These are phyloP conservation scores for Anisognathus igniventris DNA, from an alignment of 2,797 vertebrate species.

Conservation along the genomic window DNA sequence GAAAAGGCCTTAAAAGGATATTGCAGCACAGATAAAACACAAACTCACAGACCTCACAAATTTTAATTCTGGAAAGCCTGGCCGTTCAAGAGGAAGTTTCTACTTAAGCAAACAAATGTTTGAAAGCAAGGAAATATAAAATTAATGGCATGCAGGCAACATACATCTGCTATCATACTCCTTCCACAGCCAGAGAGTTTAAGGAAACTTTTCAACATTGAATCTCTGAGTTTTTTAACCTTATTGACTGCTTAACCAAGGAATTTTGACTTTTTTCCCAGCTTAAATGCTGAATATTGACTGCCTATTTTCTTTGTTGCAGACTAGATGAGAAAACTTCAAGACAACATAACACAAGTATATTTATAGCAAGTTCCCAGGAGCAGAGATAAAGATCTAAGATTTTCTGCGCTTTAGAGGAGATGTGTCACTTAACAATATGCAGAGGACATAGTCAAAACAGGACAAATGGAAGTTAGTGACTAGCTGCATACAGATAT, in stretches of 20 bases:
- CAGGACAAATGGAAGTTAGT: not conserved
- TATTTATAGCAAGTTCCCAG: not conserved
- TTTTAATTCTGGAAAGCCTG: not conserved
- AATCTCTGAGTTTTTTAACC: not conserved
- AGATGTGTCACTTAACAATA: not conserved
- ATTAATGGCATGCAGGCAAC: not conserved
- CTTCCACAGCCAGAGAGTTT: not conserved
- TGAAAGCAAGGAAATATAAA: conserved; percentile 1
- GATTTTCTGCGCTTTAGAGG: not conserved
- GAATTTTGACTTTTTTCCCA: not conserved
- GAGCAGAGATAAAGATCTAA: not conserved
- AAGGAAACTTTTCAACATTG: not conserved
- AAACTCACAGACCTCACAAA: not conserved
- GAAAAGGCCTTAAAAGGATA: not conserved
- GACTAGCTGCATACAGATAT: not conserved
- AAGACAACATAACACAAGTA: not conserved
- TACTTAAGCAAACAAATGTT: not conserved
- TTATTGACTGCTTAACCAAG: not conserved
- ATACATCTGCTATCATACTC: not conserved
- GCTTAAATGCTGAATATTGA: not conserved
- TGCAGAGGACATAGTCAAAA: not conserved
- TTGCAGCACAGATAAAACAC: not conserved
- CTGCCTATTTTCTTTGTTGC: not conserved
- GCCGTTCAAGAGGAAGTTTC: conserved; percentile 8
- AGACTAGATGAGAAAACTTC: not conserved